A percentile compares a stretch with the other conserved stretches of the same genome.
These are phyloP conservation scores for Porphyrio hochstetteri DNA, from an alignment of 2,113 vertebrate species.

Conservation along the genomic window DNA sequence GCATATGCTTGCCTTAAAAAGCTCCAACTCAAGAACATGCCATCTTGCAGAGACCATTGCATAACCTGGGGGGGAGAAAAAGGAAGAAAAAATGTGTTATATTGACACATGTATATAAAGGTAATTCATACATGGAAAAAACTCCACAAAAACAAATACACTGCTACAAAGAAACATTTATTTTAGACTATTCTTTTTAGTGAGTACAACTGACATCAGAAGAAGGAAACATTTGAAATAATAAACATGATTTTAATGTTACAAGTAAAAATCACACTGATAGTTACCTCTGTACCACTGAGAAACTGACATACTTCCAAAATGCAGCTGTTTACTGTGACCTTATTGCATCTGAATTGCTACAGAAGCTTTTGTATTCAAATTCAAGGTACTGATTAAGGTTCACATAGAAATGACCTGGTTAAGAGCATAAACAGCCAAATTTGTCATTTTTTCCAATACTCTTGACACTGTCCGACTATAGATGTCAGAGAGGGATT, in stretches of 20 bases:
- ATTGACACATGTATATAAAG: not conserved
- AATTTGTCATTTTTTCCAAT: not conserved
- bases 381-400: not conserved
- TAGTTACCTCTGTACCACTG: not conserved
- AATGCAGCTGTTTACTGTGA: not conserved
- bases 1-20: slow-evolving; percentile 92
- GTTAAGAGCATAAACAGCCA: not conserved
- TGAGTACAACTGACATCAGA: not conserved
- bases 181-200: not conserved
- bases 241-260: not conserved
- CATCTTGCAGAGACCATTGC: slow-evolving; percentile 99
- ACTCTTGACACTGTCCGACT: not conserved
- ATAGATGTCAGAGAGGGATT: not conserved
- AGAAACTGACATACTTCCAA: not conserved
- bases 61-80: slow-evolving; percentile 82
- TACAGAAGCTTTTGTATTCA: not conserved
- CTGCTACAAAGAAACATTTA: not conserved
- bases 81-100: not conserved
- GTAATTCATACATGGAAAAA: not conserved
- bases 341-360: not conserved
- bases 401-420: not conserved
- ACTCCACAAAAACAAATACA: not conserved
- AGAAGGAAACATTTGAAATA: not conserved
- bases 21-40: slow-evolving; percentile 94
- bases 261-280: not conserved